A percentile compares a stretch with the other conserved stretches of the same genome.
phyloP scores from a whole-genome alignment of 2,113 vertebrate genomes.

The Pollachius pollachius region DNA sequence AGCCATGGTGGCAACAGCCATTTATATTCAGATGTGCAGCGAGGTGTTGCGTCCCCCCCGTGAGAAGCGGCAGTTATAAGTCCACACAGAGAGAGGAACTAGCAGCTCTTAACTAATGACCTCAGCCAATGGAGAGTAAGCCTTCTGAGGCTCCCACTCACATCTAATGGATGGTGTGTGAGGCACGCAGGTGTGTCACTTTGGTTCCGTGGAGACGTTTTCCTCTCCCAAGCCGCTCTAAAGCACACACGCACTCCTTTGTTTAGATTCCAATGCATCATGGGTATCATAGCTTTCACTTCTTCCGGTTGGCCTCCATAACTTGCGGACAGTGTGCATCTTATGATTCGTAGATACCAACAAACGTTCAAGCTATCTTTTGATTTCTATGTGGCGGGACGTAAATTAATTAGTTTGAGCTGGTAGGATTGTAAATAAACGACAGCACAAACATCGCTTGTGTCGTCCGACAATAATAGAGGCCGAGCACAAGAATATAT shows the following conservation, averaged over 20 bases:
- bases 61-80: constrained; percentile 48
- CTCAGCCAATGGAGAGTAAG: constrained; percentile 57
- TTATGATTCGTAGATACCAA: constrained; percentile 14
- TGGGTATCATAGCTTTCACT: constrained; percentile 17
- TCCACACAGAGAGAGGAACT: constrained; percentile 45
- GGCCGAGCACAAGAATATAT: constrained; percentile 22
- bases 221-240: constrained; percentile 29
- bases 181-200: constrained; percentile 52
- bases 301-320: constrained; percentile 10
- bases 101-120: constrained; percentile 60
- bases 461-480: too few species aligned
- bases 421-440: too few species aligned
- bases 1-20: too few species aligned
- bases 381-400: too few species aligned
- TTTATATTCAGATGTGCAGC: too few species aligned
- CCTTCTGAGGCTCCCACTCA: constrained; percentile 47
- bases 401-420: too few species aligned
- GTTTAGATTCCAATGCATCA: constrained; percentile 17
- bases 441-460: too few species aligned
- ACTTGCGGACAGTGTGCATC: constrained; percentile 10
- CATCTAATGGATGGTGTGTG: constrained; percentile 47
- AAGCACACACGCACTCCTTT: constrained; percentile 23
- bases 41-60: constrained; percentile 4
- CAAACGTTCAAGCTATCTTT: too few species aligned
- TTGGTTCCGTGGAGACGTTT: constrained; percentile 32